Conservation (phyloP, 2,888 invertebrate genomes). For the Meandrusa payeni region DNA sequence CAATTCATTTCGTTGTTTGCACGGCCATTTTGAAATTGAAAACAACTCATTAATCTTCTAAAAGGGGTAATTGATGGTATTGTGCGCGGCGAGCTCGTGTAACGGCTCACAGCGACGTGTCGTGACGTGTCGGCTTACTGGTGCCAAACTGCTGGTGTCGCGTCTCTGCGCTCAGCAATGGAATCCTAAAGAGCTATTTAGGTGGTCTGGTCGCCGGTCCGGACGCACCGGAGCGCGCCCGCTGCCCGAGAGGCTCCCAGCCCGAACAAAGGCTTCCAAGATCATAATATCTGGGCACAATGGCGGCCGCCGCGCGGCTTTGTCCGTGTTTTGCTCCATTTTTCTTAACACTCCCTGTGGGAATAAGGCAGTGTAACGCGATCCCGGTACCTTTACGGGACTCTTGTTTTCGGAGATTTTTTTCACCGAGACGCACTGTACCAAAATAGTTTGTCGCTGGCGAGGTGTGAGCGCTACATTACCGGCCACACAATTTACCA, state of each 20-base stretch:
- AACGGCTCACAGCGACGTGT: too few species aligned
- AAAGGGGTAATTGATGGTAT: conserved; percentile 14
- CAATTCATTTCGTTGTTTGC: conserved; percentile 13
- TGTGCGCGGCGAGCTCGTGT: too few species aligned
- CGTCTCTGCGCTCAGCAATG: too few species aligned
- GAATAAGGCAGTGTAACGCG: conserved; percentile 56
- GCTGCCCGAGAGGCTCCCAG: conserved; percentile 27
- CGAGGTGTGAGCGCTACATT: neutral
- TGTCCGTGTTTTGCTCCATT: conserved; percentile 52
- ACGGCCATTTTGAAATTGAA: conserved; percentile 4
- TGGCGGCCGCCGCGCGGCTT: conserved; percentile 29
- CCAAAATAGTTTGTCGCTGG: neutral
- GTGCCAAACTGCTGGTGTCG: too few species aligned
- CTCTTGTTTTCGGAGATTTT: conserved; percentile 20
- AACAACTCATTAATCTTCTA: conserved; percentile 11
- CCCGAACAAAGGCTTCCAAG: conserved; percentile 30
- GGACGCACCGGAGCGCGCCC: too few species aligned
- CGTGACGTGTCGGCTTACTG: too few species aligned
- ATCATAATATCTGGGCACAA: conserved; percentile 54
- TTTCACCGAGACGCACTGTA: neutral
- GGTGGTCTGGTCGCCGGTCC: too few species aligned
- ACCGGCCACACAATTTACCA: too few species aligned
- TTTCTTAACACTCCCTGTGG: conserved; percentile 68
- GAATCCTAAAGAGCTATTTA: too few species aligned
- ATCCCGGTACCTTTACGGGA: conserved; percentile 37